Percentiles rank a stretch among this genome's conserved stretches.
Conservation (phyloP, 2,797 vertebrate genomes). For the Aldrovandia affinis region DNA sequence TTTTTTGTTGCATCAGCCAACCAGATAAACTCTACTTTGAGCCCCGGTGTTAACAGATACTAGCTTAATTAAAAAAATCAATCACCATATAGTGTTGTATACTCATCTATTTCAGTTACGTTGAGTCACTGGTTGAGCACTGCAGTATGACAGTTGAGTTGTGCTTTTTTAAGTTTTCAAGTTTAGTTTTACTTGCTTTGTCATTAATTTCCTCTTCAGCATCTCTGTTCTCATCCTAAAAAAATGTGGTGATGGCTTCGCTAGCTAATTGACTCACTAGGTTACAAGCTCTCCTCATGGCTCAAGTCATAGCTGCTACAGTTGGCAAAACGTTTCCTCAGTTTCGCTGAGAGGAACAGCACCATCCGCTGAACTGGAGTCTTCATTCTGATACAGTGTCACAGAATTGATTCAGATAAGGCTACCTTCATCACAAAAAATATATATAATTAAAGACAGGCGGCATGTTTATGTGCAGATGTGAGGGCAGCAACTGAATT, state of each 20-base stretch:
- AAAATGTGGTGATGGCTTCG: too few relatives aligned
- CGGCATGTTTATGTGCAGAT: not conserved
- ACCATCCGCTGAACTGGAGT: not conserved
- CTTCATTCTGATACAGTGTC: not conserved
- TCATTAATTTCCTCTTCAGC: not conserved
- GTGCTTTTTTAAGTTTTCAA: not conserved
- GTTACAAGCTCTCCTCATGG: not conserved
- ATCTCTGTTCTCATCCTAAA: not conserved
- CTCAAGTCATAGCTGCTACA: not conserved
- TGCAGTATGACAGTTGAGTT: too few relatives aligned
- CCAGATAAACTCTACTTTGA: not conserved
- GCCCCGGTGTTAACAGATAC: not conserved
- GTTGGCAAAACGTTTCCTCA: not conserved
- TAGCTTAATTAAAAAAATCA: not conserved
- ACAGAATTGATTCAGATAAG: too few relatives aligned
- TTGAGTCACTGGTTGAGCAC: too few relatives aligned
- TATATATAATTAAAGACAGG: not conserved
- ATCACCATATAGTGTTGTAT: too few relatives aligned
- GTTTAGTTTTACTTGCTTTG: not conserved
- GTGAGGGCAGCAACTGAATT: not conserved
- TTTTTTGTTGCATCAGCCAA: not conserved
- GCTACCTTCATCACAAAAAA: too few relatives aligned
- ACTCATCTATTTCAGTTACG: too few relatives aligned
- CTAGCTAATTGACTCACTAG: not conserved
- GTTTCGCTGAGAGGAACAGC: not conserved